Percentiles rank a stretch among this genome's conserved stretches.
Evolutionary conservation across 2,797 vertebrate genomes (phyloP).

Genomic region (Cheracebus regulus): DNA sequence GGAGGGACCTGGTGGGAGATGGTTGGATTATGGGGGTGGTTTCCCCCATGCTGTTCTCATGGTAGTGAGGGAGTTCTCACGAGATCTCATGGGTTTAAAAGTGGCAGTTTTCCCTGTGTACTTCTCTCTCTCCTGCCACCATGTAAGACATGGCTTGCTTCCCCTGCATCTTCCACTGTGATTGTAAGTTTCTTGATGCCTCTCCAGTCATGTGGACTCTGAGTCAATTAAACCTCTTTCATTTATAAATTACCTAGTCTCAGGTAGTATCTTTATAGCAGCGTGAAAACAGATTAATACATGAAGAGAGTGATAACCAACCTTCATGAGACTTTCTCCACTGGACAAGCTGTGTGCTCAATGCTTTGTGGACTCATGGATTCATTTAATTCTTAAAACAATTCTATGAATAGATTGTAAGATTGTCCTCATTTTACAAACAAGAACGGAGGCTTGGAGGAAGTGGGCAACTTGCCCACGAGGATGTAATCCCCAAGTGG

Average conservation of each 20-base stretch:
- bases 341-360: neutral
- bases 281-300: neutral
- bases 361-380: fast-evolving
- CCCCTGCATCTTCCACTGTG: neutral
- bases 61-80: neutral
- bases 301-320: fast-evolving
- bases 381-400: neutral
- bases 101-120: neutral
- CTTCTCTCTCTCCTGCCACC: neutral
- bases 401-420: neutral
- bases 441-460: neutral
- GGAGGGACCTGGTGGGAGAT: neutral
- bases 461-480: fast-evolving
- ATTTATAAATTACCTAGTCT: neutral
- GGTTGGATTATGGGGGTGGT: neutral
- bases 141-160: neutral
- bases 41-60: neutral
- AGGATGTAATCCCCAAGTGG: neutral
- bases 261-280: neutral
- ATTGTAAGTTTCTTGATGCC: neutral
- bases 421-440: neutral
- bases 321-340: fast-evolving
- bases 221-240: neutral
- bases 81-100: neutral
- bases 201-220: neutral